Percentiles rank a stretch among this genome's conserved stretches.
Evolutionary conservation across 2,888 invertebrate genomes (phyloP).

Genomic region (Byasa hedistus): DNA sequence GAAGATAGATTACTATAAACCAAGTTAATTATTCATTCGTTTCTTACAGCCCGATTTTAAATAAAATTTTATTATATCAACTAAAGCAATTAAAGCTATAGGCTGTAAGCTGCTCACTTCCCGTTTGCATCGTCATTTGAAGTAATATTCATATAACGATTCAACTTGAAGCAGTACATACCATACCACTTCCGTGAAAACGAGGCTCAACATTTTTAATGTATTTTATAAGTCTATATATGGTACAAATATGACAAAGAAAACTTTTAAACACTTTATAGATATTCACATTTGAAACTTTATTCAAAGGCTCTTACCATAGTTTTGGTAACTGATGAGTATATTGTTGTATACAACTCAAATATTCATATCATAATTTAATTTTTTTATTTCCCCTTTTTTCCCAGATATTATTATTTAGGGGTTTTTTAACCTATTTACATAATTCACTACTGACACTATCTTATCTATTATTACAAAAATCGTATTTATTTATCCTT

Average conservation of each 20-base stretch:
- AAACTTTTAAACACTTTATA: not conserved
- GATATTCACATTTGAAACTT: no score
- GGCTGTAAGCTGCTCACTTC: not conserved
- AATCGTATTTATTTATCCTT: no score
- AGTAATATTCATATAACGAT: constrained; percentile 4
- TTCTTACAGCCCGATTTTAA: not conserved
- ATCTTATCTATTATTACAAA: no score
- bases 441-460: no score
- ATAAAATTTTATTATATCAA: constrained; percentile 6
- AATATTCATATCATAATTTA: no score
- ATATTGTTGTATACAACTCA: no score
- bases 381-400: no score
- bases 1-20: not conserved
- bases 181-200: not conserved
- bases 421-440: no score
- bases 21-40: not conserved
- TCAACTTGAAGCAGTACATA: not conserved
- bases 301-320: no score
- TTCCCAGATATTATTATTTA: no score
- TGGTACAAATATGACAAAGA: not conserved
- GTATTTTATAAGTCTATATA: not conserved
- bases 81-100: constrained; percentile 4
- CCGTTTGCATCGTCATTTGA: not conserved
- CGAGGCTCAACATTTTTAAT: not conserved
- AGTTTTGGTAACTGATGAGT: no score